Base-by-base conservation (phyloP, 2,888 invertebrate species). In the Amiota mariae region DNA sequence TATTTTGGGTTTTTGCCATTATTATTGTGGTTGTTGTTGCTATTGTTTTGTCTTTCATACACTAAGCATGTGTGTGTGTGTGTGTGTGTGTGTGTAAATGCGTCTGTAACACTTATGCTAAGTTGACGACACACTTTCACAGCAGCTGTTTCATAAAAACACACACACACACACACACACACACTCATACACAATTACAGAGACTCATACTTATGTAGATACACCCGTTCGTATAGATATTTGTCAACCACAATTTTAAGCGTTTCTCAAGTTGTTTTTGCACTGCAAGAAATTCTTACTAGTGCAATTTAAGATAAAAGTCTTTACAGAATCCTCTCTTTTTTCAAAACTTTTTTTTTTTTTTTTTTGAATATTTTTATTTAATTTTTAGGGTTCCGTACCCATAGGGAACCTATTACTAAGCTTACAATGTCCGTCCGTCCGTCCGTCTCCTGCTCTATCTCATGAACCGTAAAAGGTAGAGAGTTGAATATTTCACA, bases 101-200 rank as follows among this genome's bases (percentile, higher is more conserved):
- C 72, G 74, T 67, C 73, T 76, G 64, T 77, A 76, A 15, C 64
- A 71, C 67, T 70, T 79, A 76, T 75, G 79, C 77, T 82, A 77
- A 82, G 85, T 82, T 82, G 85, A 85, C 83, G 85, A 85, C 85
- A 85, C 86, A 85, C 85, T 85, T 86, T 85, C 70, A 72, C 70
- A 70, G 67, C 70, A 74, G 71, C 66, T 15, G 77, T 78, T 70
- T 75, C n/a, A n/a, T n/a, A n/a, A 75, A 82, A 80, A 81, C 78
- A 63, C 48, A 56, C 54, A 54, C 57, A 47, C 13, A 68, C 72
- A 61, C 15, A 51, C 71, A 15, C 24, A 4, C n/a, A 81, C 78
- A 63, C 48, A 56, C 51, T 46, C 57, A 47, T 12, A 71, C 71
- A 71, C 15, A 51, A n/a, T n/a, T n/a, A n/a, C n/a, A n/a, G n/a